Percentiles rank a stretch among this genome's conserved stretches.
Evolutionary conservation across 1,140 invertebrate species (phyloP).

Genomic region (Platorchestia sp.): DNA sequence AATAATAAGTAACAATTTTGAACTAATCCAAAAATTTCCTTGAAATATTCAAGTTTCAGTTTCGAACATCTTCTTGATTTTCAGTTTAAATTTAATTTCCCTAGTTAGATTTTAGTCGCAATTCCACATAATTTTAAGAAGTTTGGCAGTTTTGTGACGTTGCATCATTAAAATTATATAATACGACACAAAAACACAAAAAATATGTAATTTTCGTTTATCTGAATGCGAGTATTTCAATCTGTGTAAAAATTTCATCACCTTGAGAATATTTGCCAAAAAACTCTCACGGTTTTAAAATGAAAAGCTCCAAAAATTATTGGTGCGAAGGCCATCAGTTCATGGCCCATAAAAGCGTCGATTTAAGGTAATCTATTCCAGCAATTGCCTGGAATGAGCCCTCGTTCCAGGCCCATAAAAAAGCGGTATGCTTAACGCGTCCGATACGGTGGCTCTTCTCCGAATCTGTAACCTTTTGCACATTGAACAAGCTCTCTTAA

Average conservation of each 20-base stretch:
- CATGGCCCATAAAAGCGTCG: conserved; percentile 1
- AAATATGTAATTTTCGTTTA: too few species aligned
- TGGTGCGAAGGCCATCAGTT: neutral
- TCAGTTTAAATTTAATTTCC: too few species aligned
- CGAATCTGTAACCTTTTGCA: neutral
- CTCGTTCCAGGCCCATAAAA: neutral
- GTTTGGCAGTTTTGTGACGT: neutral
- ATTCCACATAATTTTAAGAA: neutral
- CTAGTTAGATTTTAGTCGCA: too few species aligned
- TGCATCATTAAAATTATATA: too few species aligned
- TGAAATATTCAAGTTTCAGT: too few species aligned
- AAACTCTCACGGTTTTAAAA: neutral
- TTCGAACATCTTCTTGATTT: too few species aligned
- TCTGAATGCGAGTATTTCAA: too few species aligned
- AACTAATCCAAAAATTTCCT: too few species aligned
- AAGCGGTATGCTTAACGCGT: neutral
- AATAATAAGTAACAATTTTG: too few species aligned
- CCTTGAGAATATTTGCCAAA: neutral
- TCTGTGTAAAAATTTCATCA: neutral
- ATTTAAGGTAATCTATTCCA: conserved; percentile 24
- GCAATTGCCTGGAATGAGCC: conserved; percentile 44
- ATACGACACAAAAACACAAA: too few species aligned
- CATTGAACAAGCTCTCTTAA: neutral
- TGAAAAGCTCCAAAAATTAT: neutral
- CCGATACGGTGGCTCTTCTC: neutral